These are phyloP conservation scores for Sussaba pulchella DNA, from an alignment of 2,888 invertebrate species.

Conservation along the genomic window DNA sequence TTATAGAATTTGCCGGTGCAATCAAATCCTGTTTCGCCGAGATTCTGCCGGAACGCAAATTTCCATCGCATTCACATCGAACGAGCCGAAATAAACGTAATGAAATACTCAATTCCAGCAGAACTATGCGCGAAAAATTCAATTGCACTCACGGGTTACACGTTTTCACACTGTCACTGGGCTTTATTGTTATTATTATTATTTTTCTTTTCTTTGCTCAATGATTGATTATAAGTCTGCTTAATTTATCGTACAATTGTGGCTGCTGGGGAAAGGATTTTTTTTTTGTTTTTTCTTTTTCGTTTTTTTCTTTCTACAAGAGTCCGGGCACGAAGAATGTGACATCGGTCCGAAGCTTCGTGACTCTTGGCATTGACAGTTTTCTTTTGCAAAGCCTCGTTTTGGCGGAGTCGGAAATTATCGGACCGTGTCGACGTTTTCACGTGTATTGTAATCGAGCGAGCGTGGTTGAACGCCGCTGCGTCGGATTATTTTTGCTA, in stretches of 20 bases:
- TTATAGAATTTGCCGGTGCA: constrained; percentile 3
- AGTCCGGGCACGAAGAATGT: constrained; percentile 52
- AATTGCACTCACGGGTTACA: constrained; percentile 28
- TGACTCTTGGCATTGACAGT: constrained; percentile 9
- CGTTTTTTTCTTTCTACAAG: too few species aligned
- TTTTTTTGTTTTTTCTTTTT: too few species aligned
- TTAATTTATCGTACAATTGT: constrained; percentile 58
- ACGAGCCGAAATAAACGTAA: constrained; percentile 12
- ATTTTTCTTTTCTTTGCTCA: constrained; percentile 12
- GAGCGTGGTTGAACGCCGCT: constrained; percentile 56
- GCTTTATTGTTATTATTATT: background rate
- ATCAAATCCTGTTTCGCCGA: background rate
- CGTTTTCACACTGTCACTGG: constrained; percentile 23
- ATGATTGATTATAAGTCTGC: constrained; percentile 47
- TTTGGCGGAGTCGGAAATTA: constrained; percentile 9
- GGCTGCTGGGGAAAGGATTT: constrained; percentile 5
- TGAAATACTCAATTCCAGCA: constrained; percentile 17
- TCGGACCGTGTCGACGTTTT: constrained; percentile 1
- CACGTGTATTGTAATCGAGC: constrained; percentile 40
- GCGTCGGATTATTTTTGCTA: constrained; percentile 29
- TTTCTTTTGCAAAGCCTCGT: background rate
- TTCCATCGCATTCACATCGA: constrained; percentile 1
- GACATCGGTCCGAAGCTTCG: constrained; percentile 19
- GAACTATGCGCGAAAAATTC: background rate
- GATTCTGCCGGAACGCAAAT: constrained; percentile 4